Conservation (phyloP, 2,797 vertebrate genomes). For the Cuculus canorus region DNA sequence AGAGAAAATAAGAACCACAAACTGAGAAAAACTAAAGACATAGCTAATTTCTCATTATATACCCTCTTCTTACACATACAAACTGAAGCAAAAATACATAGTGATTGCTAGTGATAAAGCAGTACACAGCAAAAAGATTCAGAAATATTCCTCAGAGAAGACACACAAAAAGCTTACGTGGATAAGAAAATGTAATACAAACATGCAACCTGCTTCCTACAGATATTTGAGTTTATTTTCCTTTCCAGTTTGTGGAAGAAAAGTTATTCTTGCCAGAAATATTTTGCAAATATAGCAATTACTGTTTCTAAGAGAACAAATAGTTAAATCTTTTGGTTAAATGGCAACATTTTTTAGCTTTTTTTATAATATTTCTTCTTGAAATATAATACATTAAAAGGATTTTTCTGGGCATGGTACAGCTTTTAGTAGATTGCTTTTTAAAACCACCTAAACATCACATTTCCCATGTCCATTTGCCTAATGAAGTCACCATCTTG, state of each 20-base stretch:
- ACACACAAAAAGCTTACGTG: background rate
- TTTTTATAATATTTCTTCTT: background rate
- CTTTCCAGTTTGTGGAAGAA: background rate
- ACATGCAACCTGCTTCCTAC: background rate
- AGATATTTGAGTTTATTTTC: background rate
- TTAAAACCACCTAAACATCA: background rate
- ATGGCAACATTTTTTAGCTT: background rate
- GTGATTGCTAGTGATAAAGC: background rate
- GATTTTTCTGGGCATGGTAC: background rate
- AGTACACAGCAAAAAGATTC: background rate
- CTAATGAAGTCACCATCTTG: slow-evolving; percentile 24
- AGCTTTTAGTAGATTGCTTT: slow-evolving; percentile 23
- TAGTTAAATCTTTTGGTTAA: background rate
- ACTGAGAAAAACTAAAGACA: background rate
- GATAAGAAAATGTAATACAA: background rate
- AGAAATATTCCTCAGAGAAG: background rate
- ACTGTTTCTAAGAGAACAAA: background rate
- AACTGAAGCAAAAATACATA: background rate
- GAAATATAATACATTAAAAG: background rate
- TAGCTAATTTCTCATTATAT: background rate
- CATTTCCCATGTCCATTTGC: slow-evolving; percentile 24
- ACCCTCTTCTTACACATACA: background rate
- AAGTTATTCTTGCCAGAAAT: background rate
- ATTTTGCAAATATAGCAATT: background rate
- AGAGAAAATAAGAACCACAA: background rate